These are phyloP conservation scores for Chrysolina haemoptera DNA, from an alignment of 2,888 invertebrate species.

Conservation along the genomic window DNA sequence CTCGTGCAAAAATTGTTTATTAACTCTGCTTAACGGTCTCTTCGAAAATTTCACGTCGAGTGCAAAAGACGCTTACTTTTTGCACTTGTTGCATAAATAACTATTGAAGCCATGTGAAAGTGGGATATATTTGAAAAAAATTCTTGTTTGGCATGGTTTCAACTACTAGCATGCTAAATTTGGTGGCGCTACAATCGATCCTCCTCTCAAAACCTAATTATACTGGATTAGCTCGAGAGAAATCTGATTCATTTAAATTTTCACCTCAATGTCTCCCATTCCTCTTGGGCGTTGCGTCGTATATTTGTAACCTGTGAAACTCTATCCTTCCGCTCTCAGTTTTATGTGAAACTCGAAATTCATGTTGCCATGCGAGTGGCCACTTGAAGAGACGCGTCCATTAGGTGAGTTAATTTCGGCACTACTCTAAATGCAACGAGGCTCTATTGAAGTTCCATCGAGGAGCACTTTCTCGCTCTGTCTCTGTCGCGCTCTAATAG, in stretches of 20 bases:
- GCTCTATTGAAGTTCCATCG: not conserved
- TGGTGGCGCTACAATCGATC: too few species aligned
- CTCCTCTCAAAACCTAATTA: too few species aligned
- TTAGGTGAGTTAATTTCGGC: conserved; percentile 4
- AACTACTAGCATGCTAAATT: too few species aligned
- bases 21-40: too few species aligned
- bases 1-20: too few species aligned
- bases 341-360: not conserved
- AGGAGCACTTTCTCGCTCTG: not conserved
- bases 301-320: not conserved
- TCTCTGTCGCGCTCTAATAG: not conserved
- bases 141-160: too few species aligned
- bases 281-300: not conserved
- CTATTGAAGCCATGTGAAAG: too few species aligned
- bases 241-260: not conserved
- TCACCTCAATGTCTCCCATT: not conserved
- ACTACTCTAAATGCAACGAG: not conserved
- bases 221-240: too few species aligned
- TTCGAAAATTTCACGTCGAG: too few species aligned
- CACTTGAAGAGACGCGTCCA: conserved; percentile 3
- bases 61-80: too few species aligned
- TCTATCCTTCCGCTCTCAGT: not conserved
- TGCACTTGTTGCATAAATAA: too few species aligned
- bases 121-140: too few species aligned
- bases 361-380: not conserved